Evolutionary conservation across 53 echinoderm and acorn worm genomes (phyloP).

Genomic region (Zoroaster sp.): DNA sequence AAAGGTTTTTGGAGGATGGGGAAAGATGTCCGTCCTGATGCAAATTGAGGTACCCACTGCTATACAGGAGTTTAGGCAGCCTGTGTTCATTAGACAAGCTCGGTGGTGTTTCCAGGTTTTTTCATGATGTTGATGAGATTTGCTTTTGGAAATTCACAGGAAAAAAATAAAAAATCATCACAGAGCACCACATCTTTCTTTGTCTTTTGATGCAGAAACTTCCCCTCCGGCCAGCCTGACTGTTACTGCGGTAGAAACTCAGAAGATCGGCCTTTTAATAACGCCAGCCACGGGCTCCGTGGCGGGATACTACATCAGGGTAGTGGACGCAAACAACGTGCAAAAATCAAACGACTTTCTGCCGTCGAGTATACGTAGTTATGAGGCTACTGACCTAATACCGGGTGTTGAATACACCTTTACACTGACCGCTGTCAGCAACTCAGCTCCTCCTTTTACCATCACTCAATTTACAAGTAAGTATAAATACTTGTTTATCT

Average conservation of each 20-base stretch:
- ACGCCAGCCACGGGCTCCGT: not conserved
- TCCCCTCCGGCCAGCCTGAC: constrained; percentile 19
- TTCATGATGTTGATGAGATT: too few relatives aligned
- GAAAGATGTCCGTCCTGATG: too few relatives aligned
- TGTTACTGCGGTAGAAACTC: not conserved
- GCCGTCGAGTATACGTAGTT: not conserved
- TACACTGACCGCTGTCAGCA: not conserved
- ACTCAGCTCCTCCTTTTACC: not conserved
- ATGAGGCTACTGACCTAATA: not conserved
- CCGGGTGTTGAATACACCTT: constrained; percentile 20
- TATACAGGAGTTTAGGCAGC: not conserved
- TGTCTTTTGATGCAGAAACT: not conserved
- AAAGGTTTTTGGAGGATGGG: too few relatives aligned
- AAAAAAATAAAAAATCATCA: too few relatives aligned
- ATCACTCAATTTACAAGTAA: constrained; percentile 37
- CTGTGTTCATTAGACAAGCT: not conserved
- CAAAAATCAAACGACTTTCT: too few relatives aligned
- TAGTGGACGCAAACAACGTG: not conserved
- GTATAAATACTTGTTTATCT: too few relatives aligned
- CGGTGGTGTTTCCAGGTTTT: too few relatives aligned
- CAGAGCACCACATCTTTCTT: not conserved
- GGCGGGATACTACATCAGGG: not conserved
- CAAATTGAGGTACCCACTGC: too few relatives aligned
- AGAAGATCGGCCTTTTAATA: not conserved
- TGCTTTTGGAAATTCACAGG: too few relatives aligned